Evolutionary conservation across 1,140 invertebrate species (phyloP), one percentile per base, ranked within the genome.

Genomic region (Cheumatopsyche charites): DNA sequence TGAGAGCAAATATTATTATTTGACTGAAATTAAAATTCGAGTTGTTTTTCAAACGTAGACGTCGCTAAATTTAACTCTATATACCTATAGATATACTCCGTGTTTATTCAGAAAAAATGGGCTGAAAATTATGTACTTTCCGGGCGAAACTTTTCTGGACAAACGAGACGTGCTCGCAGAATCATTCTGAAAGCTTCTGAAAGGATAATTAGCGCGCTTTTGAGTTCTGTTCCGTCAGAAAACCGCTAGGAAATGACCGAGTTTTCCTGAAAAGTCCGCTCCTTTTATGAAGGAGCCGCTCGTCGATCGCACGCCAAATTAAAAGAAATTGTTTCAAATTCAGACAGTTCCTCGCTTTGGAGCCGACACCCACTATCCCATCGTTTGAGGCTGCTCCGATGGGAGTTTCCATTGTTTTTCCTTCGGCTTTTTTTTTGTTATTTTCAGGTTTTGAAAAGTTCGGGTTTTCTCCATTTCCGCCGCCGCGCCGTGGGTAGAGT

Each of bases 161-260:
- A 49, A 19, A n/a, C 13, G 45, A 49, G 17, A 49, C 45, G 45
- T 19, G 13, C 45, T 49, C 5, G 17, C 45, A 3, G 13, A 49
- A 15, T n/a, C 45, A n/a, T 49, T 15, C 45, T 5, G 13, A 15
- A 15, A 15, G 13, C 45, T 49, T 49, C 13, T 49, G 45, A 58
- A 17, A 23, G 62, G 62, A 63, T 63, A 63, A 63, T 63, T 63
- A 63, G 41, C 62, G 29, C 62, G 26, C 29, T 63, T 63, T 25
- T 29, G 29, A 36, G 29, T 36, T 36, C 3, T 36, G 29, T 9
- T 3, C 29, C 29, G 29, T 36, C 29, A 9, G 29, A 9, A 36
- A 36, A 36, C 29, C 29, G 29, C 29, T 3, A 9, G 29, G 9
- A 36, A 36, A 36, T 36, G 29, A 36, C 29, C 29, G 29, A 36